phyloP scores from a whole-genome alignment of 2,888 invertebrate species.

The Brachypterus glaber region DNA sequence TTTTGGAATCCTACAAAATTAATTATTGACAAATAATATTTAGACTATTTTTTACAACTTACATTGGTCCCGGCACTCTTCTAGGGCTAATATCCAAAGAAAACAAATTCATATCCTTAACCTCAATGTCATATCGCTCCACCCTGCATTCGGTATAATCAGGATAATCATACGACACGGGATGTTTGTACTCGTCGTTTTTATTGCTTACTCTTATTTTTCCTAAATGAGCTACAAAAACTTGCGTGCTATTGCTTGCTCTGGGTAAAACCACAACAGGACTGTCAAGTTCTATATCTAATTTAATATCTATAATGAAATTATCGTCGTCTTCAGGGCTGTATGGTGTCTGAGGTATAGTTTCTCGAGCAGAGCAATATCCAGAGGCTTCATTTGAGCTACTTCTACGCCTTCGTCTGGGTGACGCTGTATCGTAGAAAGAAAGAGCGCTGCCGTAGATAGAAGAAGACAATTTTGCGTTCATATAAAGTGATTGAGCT shows the following conservation, averaged over 20 bases:
- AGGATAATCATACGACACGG: constrained; percentile 17
- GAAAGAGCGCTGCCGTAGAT: constrained; percentile 38
- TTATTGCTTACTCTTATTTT: constrained; percentile 58
- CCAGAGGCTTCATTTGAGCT: constrained; percentile 34
- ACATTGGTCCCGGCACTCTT: constrained; percentile 35
- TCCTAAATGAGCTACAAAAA: constrained; percentile 86
- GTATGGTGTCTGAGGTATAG: constrained; percentile 39
- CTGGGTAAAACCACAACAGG: constrained; percentile 86
- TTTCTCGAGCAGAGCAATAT: constrained; percentile 35
- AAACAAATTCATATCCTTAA: constrained; percentile 81
- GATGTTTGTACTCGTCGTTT: constrained; percentile 15
- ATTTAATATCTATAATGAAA: constrained; percentile 34
- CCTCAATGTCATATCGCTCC: constrained; percentile 56
- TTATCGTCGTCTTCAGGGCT: constrained; percentile 35
- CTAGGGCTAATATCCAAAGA: constrained; percentile 56
- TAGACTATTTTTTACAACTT: constrained; percentile 10
- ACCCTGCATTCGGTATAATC: constrained; percentile 27
- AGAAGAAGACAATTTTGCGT: constrained; percentile 44
- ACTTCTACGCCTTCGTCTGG: constrained; percentile 42
- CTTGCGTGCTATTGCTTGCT: constrained; percentile 65
- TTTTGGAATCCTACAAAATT: constrained; percentile 34
- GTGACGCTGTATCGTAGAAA: constrained; percentile 37
- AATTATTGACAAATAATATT: not conserved
- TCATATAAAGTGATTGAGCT: constrained; percentile 49
- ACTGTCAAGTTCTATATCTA: constrained; percentile 73